Percentiles rank a stretch among this genome's conserved stretches.
phyloP scores from a whole-genome alignment of 2,888 invertebrate species.

The Chymomyza caudatula region DNA sequence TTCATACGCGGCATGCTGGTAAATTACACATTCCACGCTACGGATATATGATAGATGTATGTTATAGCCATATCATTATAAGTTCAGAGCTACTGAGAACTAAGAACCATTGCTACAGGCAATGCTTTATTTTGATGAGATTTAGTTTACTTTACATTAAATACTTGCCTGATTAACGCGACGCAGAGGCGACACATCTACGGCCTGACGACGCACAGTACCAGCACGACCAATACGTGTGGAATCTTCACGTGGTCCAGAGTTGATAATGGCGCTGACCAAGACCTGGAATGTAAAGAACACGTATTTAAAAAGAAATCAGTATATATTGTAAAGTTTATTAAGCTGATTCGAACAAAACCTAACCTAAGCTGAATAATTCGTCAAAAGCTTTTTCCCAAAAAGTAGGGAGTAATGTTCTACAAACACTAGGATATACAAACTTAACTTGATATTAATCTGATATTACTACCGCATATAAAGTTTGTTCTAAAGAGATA shows the following conservation, averaged over 20 bases:
- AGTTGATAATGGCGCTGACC: conserved; percentile 98
- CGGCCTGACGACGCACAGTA: conserved; percentile 99
- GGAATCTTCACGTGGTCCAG: conserved; percentile 99
- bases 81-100: conserved; percentile 48
- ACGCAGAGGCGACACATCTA: conserved; percentile 98
- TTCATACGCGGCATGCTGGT: conserved; percentile 64
- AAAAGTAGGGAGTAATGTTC: conserved; percentile 45
- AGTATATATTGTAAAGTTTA: too few relatives aligned
- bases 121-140: background rate
- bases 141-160: background rate
- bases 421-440: conserved; percentile 52
- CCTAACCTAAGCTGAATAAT: background rate
- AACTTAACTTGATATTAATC: conserved; percentile 35
- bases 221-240: conserved; percentile 99
- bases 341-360: background rate
- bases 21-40: conserved; percentile 65
- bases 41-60: conserved; percentile 66
- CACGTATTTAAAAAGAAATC: too few relatives aligned
- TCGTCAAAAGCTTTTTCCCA: conserved; percentile 31
- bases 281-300: conserved; percentile 82
- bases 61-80: conserved; percentile 55
- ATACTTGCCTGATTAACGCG: conserved; percentile 91
- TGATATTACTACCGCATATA: too few relatives aligned
- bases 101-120: conserved; percentile 53
- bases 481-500: too few relatives aligned